Base-by-base conservation (phyloP, 1,140 invertebrate genomes). In the Zaprionus vittiger region DNA sequence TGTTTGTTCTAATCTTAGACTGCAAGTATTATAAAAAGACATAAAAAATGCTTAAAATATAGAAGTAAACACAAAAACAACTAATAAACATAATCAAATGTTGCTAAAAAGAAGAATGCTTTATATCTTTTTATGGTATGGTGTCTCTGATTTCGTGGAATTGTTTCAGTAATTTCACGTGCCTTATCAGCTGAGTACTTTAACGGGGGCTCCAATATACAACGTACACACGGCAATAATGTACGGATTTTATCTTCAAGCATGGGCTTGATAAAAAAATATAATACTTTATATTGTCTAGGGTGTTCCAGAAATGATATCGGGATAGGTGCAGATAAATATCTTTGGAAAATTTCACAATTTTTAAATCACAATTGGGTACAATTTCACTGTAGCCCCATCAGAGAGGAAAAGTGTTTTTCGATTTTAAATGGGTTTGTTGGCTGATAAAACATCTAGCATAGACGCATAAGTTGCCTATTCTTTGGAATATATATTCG, bases 11-110 rank as follows among this genome's bases (percentile, higher is more conserved):
- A 76, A 76, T 66, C 62, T 84, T 79, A 81, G 79, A 86, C 84
- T 69, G 61, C 73, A 89, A 89, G 84, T 89, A 89, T 89, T 89
- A 89, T 67, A 41, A 90, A 83, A 89, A 74, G 80, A 81, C 80
- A 78, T 57, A 34, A 68, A 61, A 79, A 89, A 80, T 81, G 59
- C 68, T 76, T 83, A 73, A 83, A 78, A 57, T 52, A 71, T 20
- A 57, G 55, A 55, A 26, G 34, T 54, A 47, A 47, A 47, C 34
- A 26, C 24, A 56, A 62, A 61, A 38, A 68, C 60, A 34, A 20
- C 22, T 26, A 67, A 73, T 73, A 72, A 68, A 73, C 64, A 77
- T 67, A 77, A 77, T 73, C 38, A 67, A 77, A 73, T 73, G 74
- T 77, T 77, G 70, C 59, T 52, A 66, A 65, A 66, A 65, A 61